phyloP scores from a whole-genome alignment of 2,113 vertebrate genomes.

The Sardina pilchardus region DNA sequence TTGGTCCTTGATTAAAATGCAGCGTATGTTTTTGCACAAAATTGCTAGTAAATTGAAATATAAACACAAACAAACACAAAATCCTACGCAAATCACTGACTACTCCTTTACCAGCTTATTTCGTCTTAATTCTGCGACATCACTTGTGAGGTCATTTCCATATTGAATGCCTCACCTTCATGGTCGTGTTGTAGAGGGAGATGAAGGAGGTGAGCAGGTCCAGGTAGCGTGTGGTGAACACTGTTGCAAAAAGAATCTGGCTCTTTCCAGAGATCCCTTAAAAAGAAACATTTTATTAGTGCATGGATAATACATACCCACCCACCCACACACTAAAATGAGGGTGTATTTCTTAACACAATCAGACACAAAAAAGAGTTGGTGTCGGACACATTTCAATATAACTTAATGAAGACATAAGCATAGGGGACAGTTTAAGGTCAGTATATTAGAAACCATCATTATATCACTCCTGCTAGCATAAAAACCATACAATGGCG shows the following conservation, averaged over 20 bases:
- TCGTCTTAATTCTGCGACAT: background rate
- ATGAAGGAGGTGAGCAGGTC: constrained; percentile 97
- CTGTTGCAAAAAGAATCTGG: constrained; percentile 96
- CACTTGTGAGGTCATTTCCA: background rate
- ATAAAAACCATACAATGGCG: background rate
- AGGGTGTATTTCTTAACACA: too few relatives aligned
- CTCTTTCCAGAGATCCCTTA: constrained; percentile 98
- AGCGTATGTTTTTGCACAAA: too few relatives aligned
- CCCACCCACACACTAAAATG: too few relatives aligned
- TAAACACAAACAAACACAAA: too few relatives aligned
- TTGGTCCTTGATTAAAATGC: too few relatives aligned
- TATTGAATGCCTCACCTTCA: constrained; percentile 83
- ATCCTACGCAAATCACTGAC: too few relatives aligned
- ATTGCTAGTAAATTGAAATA: too few relatives aligned
- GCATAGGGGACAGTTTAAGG: too few relatives aligned
- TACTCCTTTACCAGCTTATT: too few relatives aligned
- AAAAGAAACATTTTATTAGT: constrained; percentile 33
- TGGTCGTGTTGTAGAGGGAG: constrained; percentile 95
- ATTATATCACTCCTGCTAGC: background rate
- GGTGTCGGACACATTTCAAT: too few relatives aligned
- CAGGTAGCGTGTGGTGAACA: constrained; percentile 97
- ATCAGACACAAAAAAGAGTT: background rate
- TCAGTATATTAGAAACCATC: background rate
- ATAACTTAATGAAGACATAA: background rate
- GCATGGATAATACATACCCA: background rate